Base-by-base conservation (phyloP, 2,113 vertebrate species). In the Myxocyprinus asiaticus region DNA sequence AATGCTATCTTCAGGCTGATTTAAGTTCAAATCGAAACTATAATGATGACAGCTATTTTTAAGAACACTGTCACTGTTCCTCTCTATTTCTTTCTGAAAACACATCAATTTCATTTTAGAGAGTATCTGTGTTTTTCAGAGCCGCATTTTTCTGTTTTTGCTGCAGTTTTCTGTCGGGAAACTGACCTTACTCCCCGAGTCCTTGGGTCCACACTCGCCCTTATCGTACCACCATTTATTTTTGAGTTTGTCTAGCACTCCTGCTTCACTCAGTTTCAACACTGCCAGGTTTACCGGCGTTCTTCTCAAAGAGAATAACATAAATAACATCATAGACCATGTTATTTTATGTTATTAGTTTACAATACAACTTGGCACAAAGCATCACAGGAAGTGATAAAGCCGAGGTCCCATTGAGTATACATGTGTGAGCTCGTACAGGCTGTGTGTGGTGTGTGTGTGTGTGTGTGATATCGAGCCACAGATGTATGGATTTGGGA, bases 151-250 rank as follows among this genome's bases (percentile, higher is more conserved):
- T 33, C 22, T 33, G 22, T 33, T 33, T 33, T 55, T 85, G 82
- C 83, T 90, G 90, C 86, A 86, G 84, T 79, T 78, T 83, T 88
- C 88, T 83, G 72, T 88, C 87, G 91, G 94, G 94, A 90, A 92
- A 99, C 98, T 99, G 96, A 99, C 98, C 98, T 99, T 99, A 97
- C 97, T 99, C 98, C 98, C 98, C 94, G 98, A 99, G 96, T 99
- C 98, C 98, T 99, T 99, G 95, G 97, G 85, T 98, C 98, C 98
- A 94, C 98, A 99, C 95, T 99, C 98, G 94, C 98, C 98, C 95
- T 99, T 99, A 98, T 99, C 98, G 97, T 99, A 99, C 98, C 98
- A 99, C 98, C 98, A 99, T 98, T 99, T 99, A 97, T 97, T 99
- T 99, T 99, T 99, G 97, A 99, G 98, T 98, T 99, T 99, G 98